phyloP scores from a whole-genome alignment of 1,140 invertebrate species.

The Macrostomum lignano region DNA sequence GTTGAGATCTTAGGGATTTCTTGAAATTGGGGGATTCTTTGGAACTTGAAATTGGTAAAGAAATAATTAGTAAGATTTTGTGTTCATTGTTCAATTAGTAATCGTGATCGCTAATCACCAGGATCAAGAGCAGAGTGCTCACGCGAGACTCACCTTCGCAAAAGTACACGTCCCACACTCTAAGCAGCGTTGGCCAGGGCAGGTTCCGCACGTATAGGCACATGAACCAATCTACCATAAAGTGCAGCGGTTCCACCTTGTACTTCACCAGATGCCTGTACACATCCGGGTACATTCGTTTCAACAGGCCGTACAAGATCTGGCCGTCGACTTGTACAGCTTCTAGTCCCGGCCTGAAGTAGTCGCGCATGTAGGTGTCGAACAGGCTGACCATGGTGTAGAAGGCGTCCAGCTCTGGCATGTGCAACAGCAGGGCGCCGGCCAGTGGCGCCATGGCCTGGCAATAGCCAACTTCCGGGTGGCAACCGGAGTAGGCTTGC shows the following conservation, averaged over 20 bases:
- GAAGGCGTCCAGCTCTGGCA: slow-evolving; percentile 6
- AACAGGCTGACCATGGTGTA: slow-evolving; percentile 5
- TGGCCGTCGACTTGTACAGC: slow-evolving; percentile 58
- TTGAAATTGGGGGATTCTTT: too few species aligned
- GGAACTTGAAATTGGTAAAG: too few species aligned
- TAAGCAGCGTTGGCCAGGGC: slow-evolving; percentile 64
- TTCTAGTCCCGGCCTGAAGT: slow-evolving; percentile 35
- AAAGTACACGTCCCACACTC: slow-evolving; percentile 93
- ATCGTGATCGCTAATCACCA: too few species aligned
- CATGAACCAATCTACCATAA: slow-evolving; percentile 93
- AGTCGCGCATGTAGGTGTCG: slow-evolving; percentile 1
- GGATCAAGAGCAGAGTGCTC: too few species aligned
- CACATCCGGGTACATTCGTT: slow-evolving; percentile 48
- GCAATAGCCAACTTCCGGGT: slow-evolving; percentile 46
- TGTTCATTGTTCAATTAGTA: too few species aligned
- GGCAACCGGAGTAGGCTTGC: slow-evolving; percentile 86
- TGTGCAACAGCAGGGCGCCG: slow-evolving; percentile 4
- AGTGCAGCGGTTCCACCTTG: slow-evolving; percentile 64
- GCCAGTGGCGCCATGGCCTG: slow-evolving; percentile 39
- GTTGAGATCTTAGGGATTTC: too few species aligned
- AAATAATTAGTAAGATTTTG: too few species aligned
- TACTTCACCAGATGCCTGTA: slow-evolving; percentile 56
- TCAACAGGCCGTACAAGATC: slow-evolving; percentile 58
- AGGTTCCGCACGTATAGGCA: slow-evolving; percentile 69
- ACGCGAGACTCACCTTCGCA: slow-evolving; percentile 60